Evolutionary conservation across 2,113 vertebrate genomes (phyloP).

Genomic region (Lanius collurio): DNA sequence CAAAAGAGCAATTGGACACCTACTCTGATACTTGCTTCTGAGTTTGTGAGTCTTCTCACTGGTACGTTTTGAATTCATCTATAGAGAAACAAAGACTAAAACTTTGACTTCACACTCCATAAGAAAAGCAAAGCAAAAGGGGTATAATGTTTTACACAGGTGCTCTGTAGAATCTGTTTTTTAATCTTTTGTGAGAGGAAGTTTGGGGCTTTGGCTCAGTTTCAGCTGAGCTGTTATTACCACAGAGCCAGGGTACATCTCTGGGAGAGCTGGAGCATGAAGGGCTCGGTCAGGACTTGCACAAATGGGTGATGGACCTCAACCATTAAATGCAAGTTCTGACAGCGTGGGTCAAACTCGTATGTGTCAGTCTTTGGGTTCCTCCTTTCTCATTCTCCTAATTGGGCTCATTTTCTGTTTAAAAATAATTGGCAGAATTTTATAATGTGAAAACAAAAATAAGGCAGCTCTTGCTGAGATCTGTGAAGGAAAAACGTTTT

Average conservation of each 20-base stretch:
- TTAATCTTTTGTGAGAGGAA: constrained; percentile 64
- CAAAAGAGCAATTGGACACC: not conserved
- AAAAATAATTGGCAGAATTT: constrained; percentile 11
- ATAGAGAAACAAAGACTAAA: not conserved
- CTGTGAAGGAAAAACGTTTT: not conserved
- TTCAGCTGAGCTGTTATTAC: constrained; percentile 63
- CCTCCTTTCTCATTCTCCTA: constrained; percentile 10
- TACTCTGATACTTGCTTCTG: not conserved
- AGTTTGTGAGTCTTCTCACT: not conserved
- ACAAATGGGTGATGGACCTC: not conserved
- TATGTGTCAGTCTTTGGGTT: not conserved
- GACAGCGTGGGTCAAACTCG: not conserved
- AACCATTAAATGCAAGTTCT: constrained; percentile 22
- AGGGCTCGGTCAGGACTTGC: not conserved
- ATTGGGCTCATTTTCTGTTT: constrained; percentile 6
- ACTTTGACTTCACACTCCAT: not conserved
- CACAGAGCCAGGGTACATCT: not conserved
- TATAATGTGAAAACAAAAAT: not conserved
- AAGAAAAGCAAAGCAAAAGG: not conserved
- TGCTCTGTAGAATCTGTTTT: constrained; percentile 23
- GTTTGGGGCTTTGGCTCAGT: constrained; percentile 66
- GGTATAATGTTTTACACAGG: not conserved
- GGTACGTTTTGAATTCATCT: not conserved
- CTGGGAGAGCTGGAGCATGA: not conserved
- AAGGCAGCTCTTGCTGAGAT: not conserved